Percentiles rank a stretch among this genome's conserved stretches.
These are phyloP conservation scores for Ianthella basta DNA, from an alignment of 37 sponge, comb jelly and placozoan species.

Conservation along the genomic window DNA sequence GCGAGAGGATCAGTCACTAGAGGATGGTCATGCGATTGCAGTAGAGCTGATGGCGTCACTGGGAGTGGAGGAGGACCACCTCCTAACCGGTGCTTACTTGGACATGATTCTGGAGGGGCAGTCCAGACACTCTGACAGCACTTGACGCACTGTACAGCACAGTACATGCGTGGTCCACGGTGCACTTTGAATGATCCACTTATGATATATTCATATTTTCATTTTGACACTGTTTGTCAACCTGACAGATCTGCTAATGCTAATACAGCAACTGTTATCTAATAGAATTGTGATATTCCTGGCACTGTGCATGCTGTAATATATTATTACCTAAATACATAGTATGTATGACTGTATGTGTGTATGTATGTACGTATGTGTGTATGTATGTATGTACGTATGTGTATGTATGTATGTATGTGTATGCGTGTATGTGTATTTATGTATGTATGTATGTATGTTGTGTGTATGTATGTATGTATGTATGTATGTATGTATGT, in stretches of 20 bases:
- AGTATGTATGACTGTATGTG: neutral
- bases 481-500: neutral
- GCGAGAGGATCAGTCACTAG: conserved; percentile 35
- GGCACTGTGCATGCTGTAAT: neutral
- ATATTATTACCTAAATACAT: neutral
- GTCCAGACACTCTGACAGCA: neutral
- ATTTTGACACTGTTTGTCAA: neutral
- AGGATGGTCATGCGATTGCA: conserved; percentile 70
- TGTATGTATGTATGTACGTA: neutral
- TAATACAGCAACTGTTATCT: neutral
- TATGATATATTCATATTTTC: neutral
- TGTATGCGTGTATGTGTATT: neutral
- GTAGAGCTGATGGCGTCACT: conserved; percentile 63
- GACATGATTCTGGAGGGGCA: conserved; percentile 54
- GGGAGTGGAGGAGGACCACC: conserved; percentile 34
- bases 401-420: neutral
- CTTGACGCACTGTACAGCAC: no score
- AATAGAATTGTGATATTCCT: neutral
- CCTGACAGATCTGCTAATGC: neutral
- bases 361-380: neutral
- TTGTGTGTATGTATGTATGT: neutral
- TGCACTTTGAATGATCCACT: no score
- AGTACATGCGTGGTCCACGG: no score
- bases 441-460: conserved; percentile 6
- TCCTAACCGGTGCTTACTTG: conserved; percentile 70